Conservation (phyloP, 2,113 vertebrate genomes). For the Meles meles region DNA sequence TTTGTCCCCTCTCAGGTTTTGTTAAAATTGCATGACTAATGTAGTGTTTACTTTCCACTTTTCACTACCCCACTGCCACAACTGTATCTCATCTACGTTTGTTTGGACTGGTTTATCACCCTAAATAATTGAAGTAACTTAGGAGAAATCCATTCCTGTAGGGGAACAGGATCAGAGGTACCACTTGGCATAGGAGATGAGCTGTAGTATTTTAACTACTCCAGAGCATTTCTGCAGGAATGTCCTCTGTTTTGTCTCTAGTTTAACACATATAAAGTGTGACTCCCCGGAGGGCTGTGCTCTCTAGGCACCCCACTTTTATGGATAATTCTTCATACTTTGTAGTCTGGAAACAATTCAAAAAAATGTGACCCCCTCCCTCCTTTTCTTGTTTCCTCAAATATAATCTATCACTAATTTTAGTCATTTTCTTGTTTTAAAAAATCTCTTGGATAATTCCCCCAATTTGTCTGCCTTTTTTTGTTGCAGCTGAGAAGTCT, state of each 20-base stretch:
- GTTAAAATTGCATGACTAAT: neutral
- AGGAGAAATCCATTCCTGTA: neutral
- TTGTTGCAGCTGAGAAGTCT: neutral
- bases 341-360: neutral
- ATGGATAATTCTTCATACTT: neutral
- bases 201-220: neutral
- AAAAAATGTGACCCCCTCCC: neutral
- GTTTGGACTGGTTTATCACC: neutral
- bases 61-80: neutral
- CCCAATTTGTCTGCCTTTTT: neutral
- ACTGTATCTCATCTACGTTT: neutral
- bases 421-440: neutral
- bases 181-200: neutral
- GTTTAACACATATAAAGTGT: neutral
- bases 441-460: neutral
- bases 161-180: neutral
- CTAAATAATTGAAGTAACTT: neutral
- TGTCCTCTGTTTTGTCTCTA: neutral
- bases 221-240: neutral
- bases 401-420: neutral
- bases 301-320: neutral
- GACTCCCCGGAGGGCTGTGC: neutral
- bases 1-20: neutral
- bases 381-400: neutral
- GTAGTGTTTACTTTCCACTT: neutral